These are phyloP conservation scores for Mylabris phalerata DNA, from an alignment of 1,140 invertebrate genomes.

Conservation along the genomic window DNA sequence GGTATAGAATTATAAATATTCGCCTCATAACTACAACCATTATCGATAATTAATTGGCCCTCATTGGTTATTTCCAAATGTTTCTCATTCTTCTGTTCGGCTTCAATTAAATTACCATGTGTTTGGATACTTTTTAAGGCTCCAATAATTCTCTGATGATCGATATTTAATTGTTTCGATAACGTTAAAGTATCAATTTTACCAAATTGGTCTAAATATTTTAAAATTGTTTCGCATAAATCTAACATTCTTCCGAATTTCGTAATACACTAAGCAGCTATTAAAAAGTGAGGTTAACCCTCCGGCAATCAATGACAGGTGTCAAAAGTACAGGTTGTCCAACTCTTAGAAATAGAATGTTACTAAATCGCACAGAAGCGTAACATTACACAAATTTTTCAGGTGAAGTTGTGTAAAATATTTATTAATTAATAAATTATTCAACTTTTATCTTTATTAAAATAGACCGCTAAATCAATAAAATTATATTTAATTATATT, in stretches of 20 bases:
- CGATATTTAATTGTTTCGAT: slow-evolving; percentile 63
- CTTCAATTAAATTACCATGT: slow-evolving; percentile 69
- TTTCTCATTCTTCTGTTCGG: slow-evolving; percentile 57
- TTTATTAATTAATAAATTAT: too few species aligned
- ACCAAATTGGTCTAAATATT: slow-evolving; percentile 53
- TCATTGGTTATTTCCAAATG: slow-evolving; percentile 87
- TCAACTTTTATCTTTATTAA: too few species aligned
- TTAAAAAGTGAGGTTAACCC: too few species aligned
- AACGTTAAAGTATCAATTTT: slow-evolving; percentile 65
- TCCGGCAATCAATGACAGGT: too few species aligned
- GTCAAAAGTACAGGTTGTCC: too few species aligned
- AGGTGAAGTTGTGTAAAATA: too few species aligned
- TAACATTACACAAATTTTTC: too few species aligned
- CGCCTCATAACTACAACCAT: slow-evolving; percentile 82
- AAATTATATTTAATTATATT: too few species aligned
- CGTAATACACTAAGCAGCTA: neutral
- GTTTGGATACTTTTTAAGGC: slow-evolving; percentile 90
- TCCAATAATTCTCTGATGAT: slow-evolving; percentile 94
- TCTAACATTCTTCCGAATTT: slow-evolving; percentile 45
- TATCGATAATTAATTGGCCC: slow-evolving; percentile 68
- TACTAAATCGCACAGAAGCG: too few species aligned
- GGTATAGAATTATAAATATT: slow-evolving; percentile 74
- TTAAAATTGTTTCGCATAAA: slow-evolving; percentile 61
- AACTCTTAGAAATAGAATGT: too few species aligned
- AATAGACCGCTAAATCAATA: too few species aligned